Base-by-base conservation (phyloP, 2,113 vertebrate genomes). In the Perca schrenkii region DNA sequence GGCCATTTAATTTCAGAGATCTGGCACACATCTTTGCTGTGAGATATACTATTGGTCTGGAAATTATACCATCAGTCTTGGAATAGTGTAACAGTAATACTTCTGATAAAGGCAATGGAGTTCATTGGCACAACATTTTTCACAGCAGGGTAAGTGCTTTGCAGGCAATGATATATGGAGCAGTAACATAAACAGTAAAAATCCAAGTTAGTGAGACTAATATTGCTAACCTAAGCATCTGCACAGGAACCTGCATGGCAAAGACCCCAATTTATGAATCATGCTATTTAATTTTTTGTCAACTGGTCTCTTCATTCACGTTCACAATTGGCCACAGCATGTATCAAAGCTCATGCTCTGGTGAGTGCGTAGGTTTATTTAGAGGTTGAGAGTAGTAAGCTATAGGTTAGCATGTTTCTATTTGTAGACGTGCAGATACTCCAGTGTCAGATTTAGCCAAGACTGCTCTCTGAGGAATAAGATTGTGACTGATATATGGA, bases 1-100 rank as follows among this genome's bases (percentile, higher is more conserved):
- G 73, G 69, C 47, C 74, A 40, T 88, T 89, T 88, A 8, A 69
- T 84, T 87, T 66, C 49, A 79, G 69, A 83, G 68, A 78, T 66
- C 77, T 70, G 69, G 73, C 77, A 63, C 40, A 60, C 61, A 63
- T 63, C 74, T 6, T 4, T 11, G 13, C 43, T 53, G 64, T 63
- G 70, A 60, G 52, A 69, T 54, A 3, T 83, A 52, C 58, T 34
- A 43, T 64, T 21, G 16, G n/a, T 22, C 54, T 63, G 53, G 54
- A 68, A 60, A 78, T 28, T 1, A 53, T 60, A 53, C 60, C 73
- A 73, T 80, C 31, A 50, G 47, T 74, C 14, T 22, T 25, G 22
- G 60, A 60, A 22, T 2, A 11, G 66, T 22, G 10, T 49, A 53
- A n/a, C 64, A 36, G 31, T 46, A 58, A 65, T 57, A 21, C 56